Conservation (phyloP, 2,888 invertebrate species). For the Cheilosia pagana region DNA sequence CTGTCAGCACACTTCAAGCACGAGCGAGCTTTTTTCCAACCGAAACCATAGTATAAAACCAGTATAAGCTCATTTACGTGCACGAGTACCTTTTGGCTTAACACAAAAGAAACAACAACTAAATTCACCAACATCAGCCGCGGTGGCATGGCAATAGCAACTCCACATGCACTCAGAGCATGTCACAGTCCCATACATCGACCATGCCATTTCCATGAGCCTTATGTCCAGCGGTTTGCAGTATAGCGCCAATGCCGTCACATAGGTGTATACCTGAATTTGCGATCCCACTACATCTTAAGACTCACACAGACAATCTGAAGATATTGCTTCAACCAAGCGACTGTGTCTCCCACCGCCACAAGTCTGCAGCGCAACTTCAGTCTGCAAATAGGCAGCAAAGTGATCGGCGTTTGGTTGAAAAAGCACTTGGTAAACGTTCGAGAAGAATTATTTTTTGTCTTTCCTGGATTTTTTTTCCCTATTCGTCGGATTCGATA, state of each 20-base stretch:
- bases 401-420: constrained; percentile 79
- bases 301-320: constrained; percentile 36
- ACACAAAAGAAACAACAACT: constrained; percentile 28
- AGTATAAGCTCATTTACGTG: constrained; percentile 65
- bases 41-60: constrained; percentile 55
- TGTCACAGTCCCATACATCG: constrained; percentile 42
- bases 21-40: constrained; percentile 51
- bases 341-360: constrained; percentile 63
- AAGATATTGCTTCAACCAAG: constrained; percentile 24
- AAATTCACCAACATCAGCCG: constrained; percentile 43
- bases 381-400: constrained; percentile 83
- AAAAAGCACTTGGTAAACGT: constrained; percentile 66
- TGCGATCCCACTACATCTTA: constrained; percentile 44
- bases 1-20: constrained; percentile 10
- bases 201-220: constrained; percentile 69
- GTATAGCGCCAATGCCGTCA: constrained; percentile 69
- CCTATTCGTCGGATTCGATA: constrained; percentile 35
- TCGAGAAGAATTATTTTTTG: constrained; percentile 32
- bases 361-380: constrained; percentile 78
- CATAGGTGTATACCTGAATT: constrained; percentile 46
- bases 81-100: constrained; percentile 34
- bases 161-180: constrained; percentile 70
- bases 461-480: constrained; percentile 28
- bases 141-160: constrained; percentile 17
- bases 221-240: constrained; percentile 63